These are phyloP conservation scores for Apoda limacodes DNA, from an alignment of 2,888 invertebrate species.

Conservation along the genomic window DNA sequence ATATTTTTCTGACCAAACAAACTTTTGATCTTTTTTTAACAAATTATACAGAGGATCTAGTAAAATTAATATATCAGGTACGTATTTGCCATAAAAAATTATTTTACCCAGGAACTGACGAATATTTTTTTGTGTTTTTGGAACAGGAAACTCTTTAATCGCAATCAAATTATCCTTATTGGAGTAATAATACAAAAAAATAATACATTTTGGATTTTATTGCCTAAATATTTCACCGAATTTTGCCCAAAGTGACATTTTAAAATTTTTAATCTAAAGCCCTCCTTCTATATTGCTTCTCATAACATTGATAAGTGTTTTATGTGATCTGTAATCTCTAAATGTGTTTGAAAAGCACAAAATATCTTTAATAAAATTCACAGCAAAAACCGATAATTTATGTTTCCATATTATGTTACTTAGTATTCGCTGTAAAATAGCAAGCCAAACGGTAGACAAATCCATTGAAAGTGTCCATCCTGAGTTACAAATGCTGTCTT, in stretches of 20 bases:
- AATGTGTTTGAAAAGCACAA: too few relatives aligned
- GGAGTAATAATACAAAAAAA: constrained; percentile 4
- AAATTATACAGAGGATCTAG: constrained; percentile 20
- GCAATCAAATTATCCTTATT: constrained; percentile 12
- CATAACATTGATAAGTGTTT: too few relatives aligned
- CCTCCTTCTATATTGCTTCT: constrained; percentile 8
- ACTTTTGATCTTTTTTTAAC: constrained; percentile 14
- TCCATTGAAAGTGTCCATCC: too few relatives aligned
- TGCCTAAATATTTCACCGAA: constrained; percentile 12
- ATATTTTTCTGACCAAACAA: constrained; percentile 15
- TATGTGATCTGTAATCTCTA: too few relatives aligned
- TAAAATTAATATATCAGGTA: constrained; percentile 10
- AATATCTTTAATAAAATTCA: too few relatives aligned
- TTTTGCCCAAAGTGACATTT: constrained; percentile 9
- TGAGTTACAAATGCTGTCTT: too few relatives aligned
- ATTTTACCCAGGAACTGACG: constrained; percentile 8
- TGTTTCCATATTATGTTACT: too few relatives aligned
- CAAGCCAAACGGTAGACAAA: too few relatives aligned
- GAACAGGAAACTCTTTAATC: constrained; percentile 13
- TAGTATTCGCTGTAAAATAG: too few relatives aligned
- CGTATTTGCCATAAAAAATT: constrained; percentile 7
- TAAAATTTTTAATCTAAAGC: too few relatives aligned
- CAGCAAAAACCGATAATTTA: too few relatives aligned
- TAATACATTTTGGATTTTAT: constrained; percentile 9
- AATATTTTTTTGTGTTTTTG: constrained; percentile 6